Conservation (phyloP, 2,888 invertebrate species). For the Gnatocerus cornutus region DNA sequence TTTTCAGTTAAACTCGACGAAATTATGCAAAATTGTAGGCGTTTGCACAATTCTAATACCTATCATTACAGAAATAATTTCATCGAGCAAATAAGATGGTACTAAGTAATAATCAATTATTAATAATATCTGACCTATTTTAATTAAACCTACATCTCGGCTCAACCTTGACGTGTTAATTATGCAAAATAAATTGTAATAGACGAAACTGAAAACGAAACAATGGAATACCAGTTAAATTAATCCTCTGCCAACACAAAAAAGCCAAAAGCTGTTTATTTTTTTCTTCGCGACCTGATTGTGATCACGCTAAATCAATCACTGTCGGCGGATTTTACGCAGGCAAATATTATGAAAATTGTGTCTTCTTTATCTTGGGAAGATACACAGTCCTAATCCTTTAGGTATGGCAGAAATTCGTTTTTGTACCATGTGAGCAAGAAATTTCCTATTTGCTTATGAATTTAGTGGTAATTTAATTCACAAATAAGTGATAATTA, state of each 20-base stretch:
- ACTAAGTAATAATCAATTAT: constrained; percentile 28
- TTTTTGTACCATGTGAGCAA: not conserved
- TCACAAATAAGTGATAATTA: not conserved
- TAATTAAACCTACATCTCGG: constrained; percentile 32
- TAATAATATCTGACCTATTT: constrained; percentile 38
- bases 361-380: too few species aligned
- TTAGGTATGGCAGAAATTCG: not conserved
- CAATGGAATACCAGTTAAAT: too few species aligned
- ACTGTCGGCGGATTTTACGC: not conserved
- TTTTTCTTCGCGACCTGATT: not conserved
- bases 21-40: constrained; percentile 3
- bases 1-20: not conserved
- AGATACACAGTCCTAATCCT: too few species aligned
- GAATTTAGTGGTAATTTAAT: constrained; percentile 9
- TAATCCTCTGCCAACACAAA: not conserved
- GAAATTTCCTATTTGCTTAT: not conserved
- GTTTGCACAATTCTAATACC: constrained; percentile 23
- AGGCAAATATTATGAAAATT: too few species aligned
- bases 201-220: not conserved
- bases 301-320: not conserved
- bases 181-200: constrained; percentile 10
- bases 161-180: constrained; percentile 15
- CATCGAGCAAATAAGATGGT: constrained; percentile 18
- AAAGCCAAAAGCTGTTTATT: not conserved
- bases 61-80: constrained; percentile 11